phyloP scores from a whole-genome alignment of 2,797 vertebrate species.

The Hyperoplus lanceolatus region DNA sequence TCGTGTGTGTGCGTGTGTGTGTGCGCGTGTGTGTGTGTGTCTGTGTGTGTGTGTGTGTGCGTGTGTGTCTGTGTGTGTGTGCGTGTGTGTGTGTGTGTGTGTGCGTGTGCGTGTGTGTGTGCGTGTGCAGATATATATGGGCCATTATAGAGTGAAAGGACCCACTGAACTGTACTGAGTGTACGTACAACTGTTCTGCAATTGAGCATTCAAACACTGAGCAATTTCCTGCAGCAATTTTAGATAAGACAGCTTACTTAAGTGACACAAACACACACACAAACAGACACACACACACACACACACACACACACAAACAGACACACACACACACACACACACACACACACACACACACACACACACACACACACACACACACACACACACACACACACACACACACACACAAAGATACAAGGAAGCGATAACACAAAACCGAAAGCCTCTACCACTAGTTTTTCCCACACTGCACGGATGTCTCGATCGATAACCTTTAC shows the following conservation, averaged over 20 bases:
- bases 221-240: constrained; percentile 51
- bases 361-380: background rate
- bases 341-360: background rate
- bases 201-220: constrained; percentile 14
- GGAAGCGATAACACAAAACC: too few species aligned
- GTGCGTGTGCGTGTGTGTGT: too few species aligned
- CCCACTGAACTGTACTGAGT: constrained; percentile 16
- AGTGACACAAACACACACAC: constrained; percentile 14
- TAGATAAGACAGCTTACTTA: constrained; percentile 26
- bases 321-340: background rate
- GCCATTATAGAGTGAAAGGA: background rate
- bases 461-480: constrained; percentile 10
- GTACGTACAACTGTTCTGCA: background rate
- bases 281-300: background rate
- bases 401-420: background rate
- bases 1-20: too few species aligned
- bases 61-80: too few species aligned
- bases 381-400: background rate
- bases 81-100: too few species aligned
- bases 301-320: background rate
- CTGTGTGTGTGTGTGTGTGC: too few species aligned
- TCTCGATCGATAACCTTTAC: constrained; percentile 8
- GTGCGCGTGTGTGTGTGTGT: too few species aligned
- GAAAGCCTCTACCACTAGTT: background rate
- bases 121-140: too few species aligned